Percentiles rank a stretch among this genome's conserved stretches.
Evolutionary conservation across 2,797 vertebrate genomes (phyloP).

Genomic region (Epinephelus coioides): DNA sequence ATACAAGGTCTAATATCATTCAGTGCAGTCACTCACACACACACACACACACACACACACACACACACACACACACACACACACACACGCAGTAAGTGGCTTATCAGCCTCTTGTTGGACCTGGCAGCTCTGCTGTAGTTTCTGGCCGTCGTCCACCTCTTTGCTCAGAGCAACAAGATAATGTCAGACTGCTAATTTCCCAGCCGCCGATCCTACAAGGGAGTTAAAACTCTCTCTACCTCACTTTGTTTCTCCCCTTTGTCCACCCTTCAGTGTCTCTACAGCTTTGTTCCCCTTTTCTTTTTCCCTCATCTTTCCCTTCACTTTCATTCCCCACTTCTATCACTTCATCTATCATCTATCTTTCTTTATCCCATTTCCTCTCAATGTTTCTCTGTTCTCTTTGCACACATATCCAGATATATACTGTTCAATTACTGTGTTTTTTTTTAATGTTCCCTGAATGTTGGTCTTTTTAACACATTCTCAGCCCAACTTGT

Average conservation of each 20-base stretch:
- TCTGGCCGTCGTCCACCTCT: conserved; percentile 57
- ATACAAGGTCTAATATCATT: conserved; percentile 33
- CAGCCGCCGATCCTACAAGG: conserved; percentile 40
- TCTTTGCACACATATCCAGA: too few species aligned
- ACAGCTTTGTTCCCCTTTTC: neutral
- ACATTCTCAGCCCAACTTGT: too few species aligned
- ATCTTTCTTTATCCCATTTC: too few species aligned
- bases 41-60: conserved; percentile 7
- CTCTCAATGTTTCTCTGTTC: neutral
- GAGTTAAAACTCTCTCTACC: neutral
- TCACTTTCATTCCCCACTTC: too few species aligned
- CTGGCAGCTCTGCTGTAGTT: conserved; percentile 34
- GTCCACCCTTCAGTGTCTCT: neutral
- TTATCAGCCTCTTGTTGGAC: conserved; percentile 46
- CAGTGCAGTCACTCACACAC: conserved; percentile 5
- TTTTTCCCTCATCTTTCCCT: neutral
- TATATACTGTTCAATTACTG: too few species aligned
- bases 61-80: conserved; percentile 1
- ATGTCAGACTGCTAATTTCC: conserved; percentile 70
- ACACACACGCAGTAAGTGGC: conserved; percentile 2
- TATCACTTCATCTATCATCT: neutral
- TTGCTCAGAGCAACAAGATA: conserved; percentile 67
- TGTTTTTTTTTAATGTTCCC: too few species aligned
- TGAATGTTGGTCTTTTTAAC: too few species aligned
- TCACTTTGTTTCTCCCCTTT: neutral